Evolutionary conservation across 2,888 invertebrate genomes (phyloP).

Genomic region (Ichneumoninae sp.): DNA sequence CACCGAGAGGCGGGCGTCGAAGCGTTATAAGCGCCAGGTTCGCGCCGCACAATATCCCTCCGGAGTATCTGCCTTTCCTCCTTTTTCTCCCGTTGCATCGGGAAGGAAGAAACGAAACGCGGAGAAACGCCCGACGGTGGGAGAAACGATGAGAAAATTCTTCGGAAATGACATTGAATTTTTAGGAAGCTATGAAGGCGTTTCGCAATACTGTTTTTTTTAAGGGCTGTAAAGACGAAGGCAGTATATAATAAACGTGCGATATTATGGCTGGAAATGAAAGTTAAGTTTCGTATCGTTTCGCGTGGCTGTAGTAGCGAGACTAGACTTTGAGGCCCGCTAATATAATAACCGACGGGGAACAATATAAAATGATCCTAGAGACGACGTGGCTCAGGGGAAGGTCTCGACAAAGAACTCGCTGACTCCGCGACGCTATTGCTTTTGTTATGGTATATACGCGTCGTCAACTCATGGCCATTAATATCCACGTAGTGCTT

Average conservation of each 20-base stretch:
- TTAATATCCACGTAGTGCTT: constrained; percentile 29
- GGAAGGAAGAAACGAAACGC: not conserved
- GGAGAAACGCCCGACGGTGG: not conserved
- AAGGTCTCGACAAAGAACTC: constrained; percentile 43
- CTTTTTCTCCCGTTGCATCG: not conserved
- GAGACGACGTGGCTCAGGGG: constrained; percentile 39
- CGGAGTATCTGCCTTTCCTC: not conserved
- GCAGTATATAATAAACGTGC: constrained; percentile 28
- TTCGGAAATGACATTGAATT: constrained; percentile 24
- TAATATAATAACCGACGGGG: constrained; percentile 72
- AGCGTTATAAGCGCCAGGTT: constrained; percentile 32
- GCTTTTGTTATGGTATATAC: constrained; percentile 4
- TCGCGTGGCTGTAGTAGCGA: constrained; percentile 63
- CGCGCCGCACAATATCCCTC: constrained; percentile 17
- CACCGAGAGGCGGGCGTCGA: constrained; percentile 22
- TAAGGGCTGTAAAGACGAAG: constrained; percentile 27
- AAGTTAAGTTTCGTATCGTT: constrained; percentile 26
- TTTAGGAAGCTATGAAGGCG: not conserved
- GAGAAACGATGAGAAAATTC: constrained; percentile 18
- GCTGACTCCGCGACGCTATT: constrained; percentile 50
- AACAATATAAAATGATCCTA: constrained; percentile 73
- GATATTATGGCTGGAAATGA: constrained; percentile 21
- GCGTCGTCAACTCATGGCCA: constrained; percentile 12
- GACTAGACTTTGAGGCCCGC: constrained; percentile 72
- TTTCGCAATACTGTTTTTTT: not conserved